Base-by-base conservation (phyloP, 2,113 vertebrate genomes). In the Carassius auratus region DNA sequence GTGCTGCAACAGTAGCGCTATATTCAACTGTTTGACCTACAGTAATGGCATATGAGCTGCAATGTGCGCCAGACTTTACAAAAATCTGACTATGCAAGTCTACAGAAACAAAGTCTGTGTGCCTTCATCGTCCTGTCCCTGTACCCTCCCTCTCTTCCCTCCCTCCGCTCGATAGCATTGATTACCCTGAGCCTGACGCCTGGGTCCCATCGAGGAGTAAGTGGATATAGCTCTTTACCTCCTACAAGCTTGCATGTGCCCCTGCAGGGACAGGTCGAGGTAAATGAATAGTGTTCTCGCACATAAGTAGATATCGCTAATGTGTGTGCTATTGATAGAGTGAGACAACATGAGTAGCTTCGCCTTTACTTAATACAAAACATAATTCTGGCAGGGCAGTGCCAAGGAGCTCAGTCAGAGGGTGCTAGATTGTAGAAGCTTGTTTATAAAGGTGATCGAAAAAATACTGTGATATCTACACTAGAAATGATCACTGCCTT, bases 201-300 rank as follows among this genome's bases (percentile, higher is more conserved):
- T 50, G 81, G 93, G 93, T 95, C 94, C 95, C 94, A 93, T 87
- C 91, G 95, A 95, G 92, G 93, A 91, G 93, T 94, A 96, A 94
- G 90, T 8, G 87, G 95, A 96, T 96, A 93, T 3, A 92, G 94
- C 95, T 96, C 93, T 92, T 95, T 96, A 95, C 93, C 93, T 95
- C 90, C 89, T 95, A 96, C 95, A 96, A 95, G 95, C 94, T 92
- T 90, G 93, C 89, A 91, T 94, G 89, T 90, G 90, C 90, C 94
- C 93, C 96, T 95, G 89, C 92, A 94, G 94, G 96, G 96, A 96
- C 92, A 91, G 92, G 92, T 69, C 92, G 91, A 90, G 92, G 94
- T 95, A 96, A 96, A 96, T 97, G 94, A 96, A 96, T 96, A 96
- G 95, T 93, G 94, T 93, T 93, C 94, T 95, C 94, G 93, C 93